Evolutionary conservation across 2,797 vertebrate species (phyloP), one percentile per base, ranked within the genome.

Genomic region (Coregonus ussuriensis): DNA sequence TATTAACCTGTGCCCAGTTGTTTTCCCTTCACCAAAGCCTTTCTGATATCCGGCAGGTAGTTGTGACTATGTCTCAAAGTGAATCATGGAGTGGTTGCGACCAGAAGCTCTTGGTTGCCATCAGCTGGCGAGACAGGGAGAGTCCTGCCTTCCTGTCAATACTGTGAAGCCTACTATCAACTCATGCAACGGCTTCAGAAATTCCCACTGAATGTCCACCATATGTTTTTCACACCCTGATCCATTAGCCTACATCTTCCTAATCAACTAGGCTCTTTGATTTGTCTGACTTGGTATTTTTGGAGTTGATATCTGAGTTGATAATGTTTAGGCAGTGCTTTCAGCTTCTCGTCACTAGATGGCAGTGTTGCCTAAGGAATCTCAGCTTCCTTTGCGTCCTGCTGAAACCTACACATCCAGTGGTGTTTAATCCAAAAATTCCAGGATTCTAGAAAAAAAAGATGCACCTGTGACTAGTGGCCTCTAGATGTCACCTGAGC

Each of bases 281-380:
- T 62, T 62, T 25, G n/a, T 62, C 59, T 11, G n/a, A 62, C n/a
- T n/a, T n/a, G n/a, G n/a, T n/a, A n/a, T 62, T 41, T 11, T 51
- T 47, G 3, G 6, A 37, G 15, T 70, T 21, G 15, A n/a, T 14
- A 13, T 47, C 3, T 52, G 47, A 53, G 18, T 47, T 25, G 41
- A 16, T n/a, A 2, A 13, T 16, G 35, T n/a, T 31, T 31, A 31
- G 31, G 31, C 31, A 1, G 31, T 31, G 31, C 31, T 1, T 31
- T 31, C 31, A 31, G n/a, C 9, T 52, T 72, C 33, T 0, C 4
- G 41, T 69, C 80, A 78, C 69, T 63, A 77, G 81, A 56, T 72
- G 81, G n/a, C 81, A 75, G 77, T 80, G 78, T 77, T 74, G 75
- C 25, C 54, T 53, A 16, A 74, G 0, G 37, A 69, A 73, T 35